Evolutionary conservation across 2,113 vertebrate species (phyloP), one percentile per base, ranked within the genome.

Genomic region (Hypocryptadius cinnamomeus): DNA sequence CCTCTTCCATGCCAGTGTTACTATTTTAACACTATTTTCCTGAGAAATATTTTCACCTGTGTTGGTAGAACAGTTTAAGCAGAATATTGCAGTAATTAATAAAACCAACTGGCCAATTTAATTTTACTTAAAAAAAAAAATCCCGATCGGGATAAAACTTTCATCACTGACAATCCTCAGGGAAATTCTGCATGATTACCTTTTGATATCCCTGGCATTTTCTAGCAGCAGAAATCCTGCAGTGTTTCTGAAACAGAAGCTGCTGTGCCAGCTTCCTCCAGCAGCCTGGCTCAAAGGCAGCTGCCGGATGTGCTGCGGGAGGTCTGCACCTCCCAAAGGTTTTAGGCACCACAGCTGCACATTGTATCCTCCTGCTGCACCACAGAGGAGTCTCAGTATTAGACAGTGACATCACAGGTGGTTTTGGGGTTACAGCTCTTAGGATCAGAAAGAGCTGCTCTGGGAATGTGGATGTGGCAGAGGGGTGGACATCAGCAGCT

Each of bases 381-480:
- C 15, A 17, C 6, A 20, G 28, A 45, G 12, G 11, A 9, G 27
- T 45, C 44, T 33, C 17, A 30, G 22, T 22, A 22, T 51, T 14
- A 50, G 33, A 9, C 13, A 63, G 51, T 60, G 69, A 22, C 47
- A 20, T 50, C 73, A 59, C 22, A 60, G 65, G 12, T 20, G 45
- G 17, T 44, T 79, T 30, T 39, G 60, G 11, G 2, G 8, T 54
- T 76, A 23, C 25, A 65, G 5, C 15, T 78, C 14, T 4, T 9
- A 39, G 40, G 39, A 11, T 64, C 42, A 64, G 31, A 60, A 76
- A 40, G 10, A 19, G 22, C n/a, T 61, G 9, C 2, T 5, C 20
- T 66, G 7, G 13, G 15, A 28, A 21, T 3, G 11, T 0, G 9
- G 66, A 35, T 8, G 15, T 1, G 4, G 2, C 8, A 21, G 2